These are phyloP conservation scores for Notamacropus eugenii DNA, from an alignment of 2,797 vertebrate species.

Conservation along the genomic window DNA sequence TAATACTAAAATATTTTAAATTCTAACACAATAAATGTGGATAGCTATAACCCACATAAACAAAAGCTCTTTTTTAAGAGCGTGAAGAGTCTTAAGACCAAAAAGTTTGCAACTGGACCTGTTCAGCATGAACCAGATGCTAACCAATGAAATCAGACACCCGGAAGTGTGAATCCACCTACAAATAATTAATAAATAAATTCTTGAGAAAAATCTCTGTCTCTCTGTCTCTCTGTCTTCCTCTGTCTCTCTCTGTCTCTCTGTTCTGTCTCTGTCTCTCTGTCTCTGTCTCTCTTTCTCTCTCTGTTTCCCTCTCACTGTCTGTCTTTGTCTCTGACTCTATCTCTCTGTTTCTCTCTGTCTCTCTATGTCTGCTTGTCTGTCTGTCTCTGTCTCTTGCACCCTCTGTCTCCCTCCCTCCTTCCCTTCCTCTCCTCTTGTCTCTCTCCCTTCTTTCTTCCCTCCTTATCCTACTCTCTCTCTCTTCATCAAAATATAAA, in stretches of 20 bases:
- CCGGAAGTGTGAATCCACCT: not conserved
- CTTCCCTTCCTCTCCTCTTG: rapidly evolving
- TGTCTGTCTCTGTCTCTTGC: too few species aligned
- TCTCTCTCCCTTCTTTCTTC: not conserved
- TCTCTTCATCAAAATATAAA: not conserved
- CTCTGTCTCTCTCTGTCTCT: too few species aligned
- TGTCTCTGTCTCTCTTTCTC: too few species aligned
- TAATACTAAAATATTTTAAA: not conserved
- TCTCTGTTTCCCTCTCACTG: too few species aligned
- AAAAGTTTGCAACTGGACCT: not conserved
- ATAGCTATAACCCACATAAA: not conserved
- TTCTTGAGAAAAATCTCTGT: not conserved
- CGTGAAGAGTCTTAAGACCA: not conserved
- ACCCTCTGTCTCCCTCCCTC: not conserved
- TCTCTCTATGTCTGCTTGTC: too few species aligned
- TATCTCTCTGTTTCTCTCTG: not conserved
- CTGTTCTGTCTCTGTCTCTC: too few species aligned
- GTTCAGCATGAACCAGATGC: not conserved
- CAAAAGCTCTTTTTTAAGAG: not conserved
- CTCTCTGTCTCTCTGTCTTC: not conserved
- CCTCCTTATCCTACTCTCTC: not conserved
- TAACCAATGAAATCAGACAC: not conserved
- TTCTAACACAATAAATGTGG: not conserved
- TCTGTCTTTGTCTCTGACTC: too few species aligned
- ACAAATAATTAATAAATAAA: not conserved